phyloP scores from a whole-genome alignment of 1,140 invertebrate genomes.

The Vanessa atalanta region DNA sequence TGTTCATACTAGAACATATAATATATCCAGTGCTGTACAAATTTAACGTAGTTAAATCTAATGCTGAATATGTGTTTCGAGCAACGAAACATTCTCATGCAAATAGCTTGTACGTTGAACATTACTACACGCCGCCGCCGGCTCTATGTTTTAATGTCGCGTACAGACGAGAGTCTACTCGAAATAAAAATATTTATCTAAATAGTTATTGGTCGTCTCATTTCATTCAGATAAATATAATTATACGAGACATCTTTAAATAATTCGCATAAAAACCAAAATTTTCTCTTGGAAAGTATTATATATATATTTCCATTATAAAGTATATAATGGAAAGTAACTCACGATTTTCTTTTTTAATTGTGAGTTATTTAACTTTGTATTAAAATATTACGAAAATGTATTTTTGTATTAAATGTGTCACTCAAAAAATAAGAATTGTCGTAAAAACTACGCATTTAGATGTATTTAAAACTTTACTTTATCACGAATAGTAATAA shows the following conservation, averaged over 20 bases:
- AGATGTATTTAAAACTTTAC: no score
- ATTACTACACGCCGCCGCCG: conserved; percentile 18
- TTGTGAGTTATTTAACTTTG: no score
- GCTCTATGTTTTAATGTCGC: conserved; percentile 23
- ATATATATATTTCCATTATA: no score
- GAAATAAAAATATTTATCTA: neutral
- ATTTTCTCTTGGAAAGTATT: neutral
- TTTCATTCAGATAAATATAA: neutral
- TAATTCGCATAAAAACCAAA: neutral
- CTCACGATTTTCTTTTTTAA: no score
- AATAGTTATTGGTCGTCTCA: neutral
- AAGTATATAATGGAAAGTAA: no score
- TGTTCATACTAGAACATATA: neutral
- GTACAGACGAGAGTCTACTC: neutral
- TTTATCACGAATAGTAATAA: no score
- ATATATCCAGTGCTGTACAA: conserved; percentile 5
- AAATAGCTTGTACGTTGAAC: conserved; percentile 24
- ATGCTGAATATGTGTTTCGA: conserved; percentile 24
- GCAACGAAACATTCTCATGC: conserved; percentile 26
- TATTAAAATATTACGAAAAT: no score
- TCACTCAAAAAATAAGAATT: no score
- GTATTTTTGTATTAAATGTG: no score
- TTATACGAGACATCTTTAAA: no score
- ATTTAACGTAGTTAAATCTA: conserved; percentile 18
- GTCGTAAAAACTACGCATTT: no score